Conservation (phyloP, 1,140 invertebrate species). For the Cotesia glomerata region DNA sequence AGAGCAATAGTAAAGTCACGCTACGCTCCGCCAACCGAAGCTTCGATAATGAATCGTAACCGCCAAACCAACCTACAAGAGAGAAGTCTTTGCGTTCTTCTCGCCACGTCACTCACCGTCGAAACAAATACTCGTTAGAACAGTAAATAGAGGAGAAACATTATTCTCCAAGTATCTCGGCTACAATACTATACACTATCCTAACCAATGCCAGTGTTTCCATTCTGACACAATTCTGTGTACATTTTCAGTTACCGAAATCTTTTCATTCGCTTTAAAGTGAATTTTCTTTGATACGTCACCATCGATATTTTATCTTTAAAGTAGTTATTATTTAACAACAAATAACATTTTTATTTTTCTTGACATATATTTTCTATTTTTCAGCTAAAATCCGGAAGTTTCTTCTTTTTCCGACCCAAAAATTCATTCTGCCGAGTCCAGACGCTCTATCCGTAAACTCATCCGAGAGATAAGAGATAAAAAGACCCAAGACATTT, state of each 20-base stretch:
- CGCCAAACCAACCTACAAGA: not conserved
- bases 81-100: not conserved
- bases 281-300: not conserved
- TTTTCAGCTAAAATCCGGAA: not conserved
- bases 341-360: not conserved
- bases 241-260: not conserved
- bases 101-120: constrained; percentile 2
- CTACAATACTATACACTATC: not conserved
- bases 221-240: constrained; percentile 20
- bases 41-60: constrained; percentile 26
- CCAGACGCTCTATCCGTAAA: not conserved
- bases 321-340: not conserved
- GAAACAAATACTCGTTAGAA: constrained; percentile 1
- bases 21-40: constrained; percentile 12
- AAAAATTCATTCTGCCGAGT: constrained; percentile 13
- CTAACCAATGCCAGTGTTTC: constrained; percentile 7
- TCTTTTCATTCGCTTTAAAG: not conserved
- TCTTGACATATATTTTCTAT: not conserved
- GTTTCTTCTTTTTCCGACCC: not conserved
- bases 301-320: not conserved
- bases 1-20: not conserved
- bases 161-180: constrained; percentile 18
- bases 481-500: constrained; percentile 5
- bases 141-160: constrained; percentile 29
- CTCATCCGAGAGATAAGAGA: constrained; percentile 17